Evolutionary conservation across 2,797 vertebrate genomes (phyloP).

Genomic region (Limnodromus scolopaceus): DNA sequence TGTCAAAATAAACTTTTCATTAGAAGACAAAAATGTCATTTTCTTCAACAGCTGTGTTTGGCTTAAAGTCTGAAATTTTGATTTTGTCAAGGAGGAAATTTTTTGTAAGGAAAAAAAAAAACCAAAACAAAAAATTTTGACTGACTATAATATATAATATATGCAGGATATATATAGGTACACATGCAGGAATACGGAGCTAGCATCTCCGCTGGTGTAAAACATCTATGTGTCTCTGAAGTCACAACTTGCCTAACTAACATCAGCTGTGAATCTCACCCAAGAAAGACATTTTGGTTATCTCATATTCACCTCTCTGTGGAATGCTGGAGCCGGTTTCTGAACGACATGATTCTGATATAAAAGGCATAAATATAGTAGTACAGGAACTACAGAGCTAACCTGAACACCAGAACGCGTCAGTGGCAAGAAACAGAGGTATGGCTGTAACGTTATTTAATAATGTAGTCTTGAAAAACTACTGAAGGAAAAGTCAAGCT

Average conservation of each 20-base stretch:
- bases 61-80: slow-evolving; percentile 22
- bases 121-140: background rate
- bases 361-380: background rate
- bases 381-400: background rate
- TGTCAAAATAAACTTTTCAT: slow-evolving; percentile 39
- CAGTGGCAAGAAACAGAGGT: slow-evolving; percentile 2
- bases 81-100: slow-evolving; percentile 17
- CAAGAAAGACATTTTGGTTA: background rate
- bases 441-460: background rate
- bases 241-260: slow-evolving; percentile 46
- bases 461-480: background rate
- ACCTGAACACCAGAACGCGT: background rate
- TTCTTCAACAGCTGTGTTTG: slow-evolving; percentile 25
- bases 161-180: slow-evolving; percentile 67
- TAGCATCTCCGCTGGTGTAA: slow-evolving; percentile 31
- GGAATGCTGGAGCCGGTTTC: background rate
- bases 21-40: slow-evolving; percentile 25
- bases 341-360: background rate
- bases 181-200: slow-evolving; percentile 66
- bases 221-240: slow-evolving; percentile 46
- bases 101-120: background rate
- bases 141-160: slow-evolving; percentile 56
- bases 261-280: slow-evolving; percentile 57
- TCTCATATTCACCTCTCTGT: slow-evolving; percentile 18
- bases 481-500: background rate